Evolutionary conservation across 1,140 invertebrate genomes (phyloP), one percentile per base, ranked within the genome.

Genomic region (Lordiphosa collinella): DNA sequence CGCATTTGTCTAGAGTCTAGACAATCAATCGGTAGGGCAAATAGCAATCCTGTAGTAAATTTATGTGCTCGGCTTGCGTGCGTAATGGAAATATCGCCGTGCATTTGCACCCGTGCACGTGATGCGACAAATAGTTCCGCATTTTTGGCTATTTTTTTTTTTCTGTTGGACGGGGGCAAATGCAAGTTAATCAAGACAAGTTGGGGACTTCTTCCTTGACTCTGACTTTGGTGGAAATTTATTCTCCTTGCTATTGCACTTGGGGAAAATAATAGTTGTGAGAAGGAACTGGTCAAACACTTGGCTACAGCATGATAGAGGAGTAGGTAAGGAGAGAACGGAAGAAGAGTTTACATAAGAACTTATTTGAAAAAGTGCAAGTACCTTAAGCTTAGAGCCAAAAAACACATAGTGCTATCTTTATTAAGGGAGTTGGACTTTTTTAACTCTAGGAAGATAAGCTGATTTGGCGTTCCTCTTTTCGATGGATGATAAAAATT

Each of bases 41-140:
- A 52, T 8, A 53, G 22, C 32, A 36, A 56, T 44, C 29, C 32
- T 37, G 25, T 6, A n/a, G 32, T 58, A 63, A 63, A 82, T 80
- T 80, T 80, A 80, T 80, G 60, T 68, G 60, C 58, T 65, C 50
- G 14, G 50, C 44, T 84, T 51, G 78, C 78, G 79, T 84, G 78
- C 73, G 79, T 84, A 78, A 48, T 44, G 64, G 53, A 85, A 73
- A 84, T 84, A 85, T 85, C 52, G 60, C 44, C 53, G 63, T 65
- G 54, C 67, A 65, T 76, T 76, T 76, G 60, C 72, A 61, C 72
- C 52, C 55, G 40, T 57, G 55, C 79, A 84, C 78, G 78, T 82
- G 78, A 82, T 84, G 78, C 78, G 78, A 84, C 78, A 84, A 85
- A 84, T 84, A 73, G 79, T 85, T 78, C 73, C 79, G 68, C 78